Evolutionary conservation across 2,113 vertebrate species (phyloP), one percentile per base, ranked within the genome.

Genomic region (Hyla sarda): DNA sequence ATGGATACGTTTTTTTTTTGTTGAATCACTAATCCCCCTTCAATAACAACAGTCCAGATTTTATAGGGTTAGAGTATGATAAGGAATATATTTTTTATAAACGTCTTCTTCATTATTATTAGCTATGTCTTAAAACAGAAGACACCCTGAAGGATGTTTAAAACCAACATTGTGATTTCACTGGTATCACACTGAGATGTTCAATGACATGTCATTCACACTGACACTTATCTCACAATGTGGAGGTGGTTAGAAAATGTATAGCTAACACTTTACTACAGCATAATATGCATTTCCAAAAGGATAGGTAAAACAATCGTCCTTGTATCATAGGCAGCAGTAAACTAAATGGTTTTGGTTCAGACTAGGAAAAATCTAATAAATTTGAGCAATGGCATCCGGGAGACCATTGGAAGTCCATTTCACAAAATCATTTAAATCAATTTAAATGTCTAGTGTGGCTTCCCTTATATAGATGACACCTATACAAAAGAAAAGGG

Each of bases 181-280:
- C 19, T 23, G 67, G 34, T 71, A 37, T 71, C 67, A 71, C 34
- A 71, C 19, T 19, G 65, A 69, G 65, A 19, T 71, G 67, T 71
- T 37, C 67, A 37, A 41, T 71, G 34, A 41, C 67, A 71, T 71
- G 16, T 41, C 67, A 71, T 23, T 71, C 67, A 37, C 34, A 41
- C 67, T 71, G 67, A 71, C 34, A 71, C 34, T 71, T 71, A 71
- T 71, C 67, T 71, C 67, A 21, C 65, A 34, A 69, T 41, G 67
- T 41, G 67, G 67, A 71, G 34, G 65, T 69, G 65, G 67, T 71
- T 71, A 34, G 65, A 34, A 19, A 71, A 71, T 69, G 65, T 71
- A 71, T 71, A 71, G 67, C 67, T 21, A 41, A 71, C 67, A 37
- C 67, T 71, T 71, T 71, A 34, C 67, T 71, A 71, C 67, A 71